Evolutionary conservation across 2,797 vertebrate species (phyloP), one percentile per base, ranked within the genome.

Genomic region (Amphiprion clarkii): DNA sequence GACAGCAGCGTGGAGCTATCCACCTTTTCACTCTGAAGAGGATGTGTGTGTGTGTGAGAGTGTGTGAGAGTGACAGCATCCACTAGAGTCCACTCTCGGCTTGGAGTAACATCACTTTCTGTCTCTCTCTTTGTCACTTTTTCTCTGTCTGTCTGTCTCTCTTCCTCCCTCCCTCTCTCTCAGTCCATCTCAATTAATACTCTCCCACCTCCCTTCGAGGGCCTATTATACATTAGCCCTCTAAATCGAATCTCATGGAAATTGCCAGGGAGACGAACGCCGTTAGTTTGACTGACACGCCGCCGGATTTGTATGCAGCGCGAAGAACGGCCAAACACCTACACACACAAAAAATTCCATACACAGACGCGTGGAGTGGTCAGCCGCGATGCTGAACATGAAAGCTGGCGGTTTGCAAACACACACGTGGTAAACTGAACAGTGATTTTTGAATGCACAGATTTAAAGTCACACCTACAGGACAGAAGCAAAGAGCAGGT

Each of bases 111-210:
- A 64, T 83, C 83, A 73, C 76, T 88, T 70, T 78, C 63, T 66
- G 40, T 82, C 76, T 73, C 60, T 74, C 67, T 69, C 27, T 74
- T 72, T 49, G 2, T 80, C 62, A 49, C 64, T 76, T 40, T 70
- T 55, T 52, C 39, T 10, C 42, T 51, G 27, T 59, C 66, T 66
- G 16, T 60, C 59, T 75, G 29, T 80, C 61, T 69, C 53, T 58
- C 71, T 63, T 19, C 61, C 68, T 63, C 61, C 49, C 75, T 52
- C 64, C 72, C 74, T 81, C 79, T 74, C 61, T 27, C 81, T 89
- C 77, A 74, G 78, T 94, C 87, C 85, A 91, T 94, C 90, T 93
- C 91, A 92, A 92, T 94, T 93, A 94, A 93, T 91, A 88, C 82
- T 75, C 80, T 85, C 79, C 84, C 87, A 83, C 87, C 89, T 88